A percentile compares a stretch with the other conserved stretches of the same genome.
These are phyloP conservation scores for Limnodromus scolopaceus DNA, from an alignment of 2,797 vertebrate species.

Conservation along the genomic window DNA sequence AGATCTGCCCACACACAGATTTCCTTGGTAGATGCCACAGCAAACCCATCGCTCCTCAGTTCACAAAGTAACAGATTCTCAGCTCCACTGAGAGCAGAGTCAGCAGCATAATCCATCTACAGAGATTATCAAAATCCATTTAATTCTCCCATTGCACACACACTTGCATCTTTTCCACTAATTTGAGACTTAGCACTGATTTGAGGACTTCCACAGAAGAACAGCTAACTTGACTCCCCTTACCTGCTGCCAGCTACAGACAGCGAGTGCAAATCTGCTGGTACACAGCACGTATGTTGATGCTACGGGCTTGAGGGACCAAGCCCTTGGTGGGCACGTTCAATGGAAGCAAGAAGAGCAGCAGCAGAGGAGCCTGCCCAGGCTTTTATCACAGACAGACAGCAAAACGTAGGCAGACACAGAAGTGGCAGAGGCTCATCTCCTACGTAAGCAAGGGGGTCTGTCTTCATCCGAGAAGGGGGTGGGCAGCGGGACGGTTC, in stretches of 20 bases:
- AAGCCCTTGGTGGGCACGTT: neutral
- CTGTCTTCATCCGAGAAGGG: neutral
- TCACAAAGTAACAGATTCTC: neutral
- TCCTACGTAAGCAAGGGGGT: neutral
- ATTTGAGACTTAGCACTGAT: neutral
- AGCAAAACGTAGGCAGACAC: neutral
- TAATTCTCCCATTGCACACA: neutral
- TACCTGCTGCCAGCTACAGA: neutral
- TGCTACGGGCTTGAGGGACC: neutral
- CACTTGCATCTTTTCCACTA: neutral
- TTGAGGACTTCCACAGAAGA: neutral
- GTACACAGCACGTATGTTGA: neutral
- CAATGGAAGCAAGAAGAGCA: neutral
- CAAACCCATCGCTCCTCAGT: neutral
- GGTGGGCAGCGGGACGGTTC: fast-evolving
- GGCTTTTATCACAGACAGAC: neutral
- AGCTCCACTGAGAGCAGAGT: neutral
- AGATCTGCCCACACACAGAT: neutral
- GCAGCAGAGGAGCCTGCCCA: neutral
- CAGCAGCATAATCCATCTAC: neutral
- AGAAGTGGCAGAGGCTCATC: neutral
- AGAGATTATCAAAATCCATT: neutral
- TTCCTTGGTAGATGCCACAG: neutral
- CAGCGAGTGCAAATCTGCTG: neutral
- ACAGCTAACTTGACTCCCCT: neutral